Evolutionary conservation across 1,140 invertebrate genomes (phyloP).

Genomic region (Zaprionus taronus): DNA sequence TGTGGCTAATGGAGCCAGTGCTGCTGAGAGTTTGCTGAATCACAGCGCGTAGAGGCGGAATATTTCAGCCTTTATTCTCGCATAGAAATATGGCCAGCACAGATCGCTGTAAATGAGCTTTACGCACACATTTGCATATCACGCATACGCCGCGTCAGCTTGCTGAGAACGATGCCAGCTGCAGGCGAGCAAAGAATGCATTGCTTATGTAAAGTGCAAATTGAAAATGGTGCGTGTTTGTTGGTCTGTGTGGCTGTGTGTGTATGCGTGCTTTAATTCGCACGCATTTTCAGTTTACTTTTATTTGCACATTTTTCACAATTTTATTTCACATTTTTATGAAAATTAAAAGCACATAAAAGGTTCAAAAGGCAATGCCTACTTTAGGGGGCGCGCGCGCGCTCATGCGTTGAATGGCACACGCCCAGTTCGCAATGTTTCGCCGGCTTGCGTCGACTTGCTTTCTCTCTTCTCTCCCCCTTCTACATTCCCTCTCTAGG

Average conservation of each 20-base stretch:
- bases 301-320: conserved; percentile 9
- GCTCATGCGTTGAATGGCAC: conserved; percentile 37
- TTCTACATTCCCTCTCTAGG: background rate
- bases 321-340: conserved; percentile 32
- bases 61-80: background rate
- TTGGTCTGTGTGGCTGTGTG: background rate
- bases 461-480: too few species aligned
- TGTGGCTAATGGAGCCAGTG: background rate
- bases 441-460: background rate
- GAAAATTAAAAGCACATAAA: conserved; percentile 76
- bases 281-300: conserved; percentile 8
- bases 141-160: conserved; percentile 50
- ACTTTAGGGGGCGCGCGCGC: conserved; percentile 25
- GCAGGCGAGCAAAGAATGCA: conserved; percentile 44
- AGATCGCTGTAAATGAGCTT: conserved; percentile 25
- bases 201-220: conserved; percentile 55
- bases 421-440: conserved; percentile 2
- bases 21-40: background rate
- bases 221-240: conserved; percentile 31
- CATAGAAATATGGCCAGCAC: background rate
- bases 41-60: background rate
- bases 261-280: background rate
- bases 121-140: conserved; percentile 35
- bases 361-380: conserved; percentile 56
- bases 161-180: conserved; percentile 55